Percentiles rank a stretch among this genome's conserved stretches.
phyloP scores from a whole-genome alignment of 64 coral and sea anemone species.

The Acropora yongei region DNA sequence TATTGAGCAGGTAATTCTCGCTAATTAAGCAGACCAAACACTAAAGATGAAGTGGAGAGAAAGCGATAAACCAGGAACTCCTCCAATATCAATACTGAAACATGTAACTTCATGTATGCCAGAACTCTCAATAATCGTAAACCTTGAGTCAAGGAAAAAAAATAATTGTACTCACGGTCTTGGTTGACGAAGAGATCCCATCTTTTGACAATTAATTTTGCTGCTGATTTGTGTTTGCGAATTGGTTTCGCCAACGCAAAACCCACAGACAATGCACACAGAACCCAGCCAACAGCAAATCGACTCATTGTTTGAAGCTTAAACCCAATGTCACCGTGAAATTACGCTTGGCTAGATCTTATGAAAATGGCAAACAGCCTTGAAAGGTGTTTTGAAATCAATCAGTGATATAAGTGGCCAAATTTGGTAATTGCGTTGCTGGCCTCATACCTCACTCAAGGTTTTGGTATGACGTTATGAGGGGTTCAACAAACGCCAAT shows the following conservation, averaged over 20 bases:
- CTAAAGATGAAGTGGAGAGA: background rate
- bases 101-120: no score
- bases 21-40: background rate
- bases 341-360: slow-evolving; percentile 12
- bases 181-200: slow-evolving; percentile 78
- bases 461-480: slow-evolving; percentile 37
- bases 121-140: background rate
- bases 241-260: slow-evolving; percentile 33
- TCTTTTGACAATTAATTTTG: slow-evolving; percentile 67
- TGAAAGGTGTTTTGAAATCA: background rate
- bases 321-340: background rate
- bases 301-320: slow-evolving; percentile 1
- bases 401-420: slow-evolving; percentile 12
- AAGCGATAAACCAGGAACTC: background rate
- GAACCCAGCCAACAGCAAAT: slow-evolving; percentile 55
- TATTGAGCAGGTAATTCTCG: background rate
- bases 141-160: background rate
- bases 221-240: slow-evolving; percentile 35
- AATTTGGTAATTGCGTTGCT: slow-evolving; percentile 36
- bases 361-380: background rate
- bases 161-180: slow-evolving; percentile 73
- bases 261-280: slow-evolving; percentile 22
- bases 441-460: slow-evolving; percentile 25
- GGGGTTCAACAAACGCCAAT: slow-evolving; percentile 13
- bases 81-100: no score